Evolutionary conservation across 2,797 vertebrate genomes (phyloP).

Genomic region (Epinephelus awoara): DNA sequence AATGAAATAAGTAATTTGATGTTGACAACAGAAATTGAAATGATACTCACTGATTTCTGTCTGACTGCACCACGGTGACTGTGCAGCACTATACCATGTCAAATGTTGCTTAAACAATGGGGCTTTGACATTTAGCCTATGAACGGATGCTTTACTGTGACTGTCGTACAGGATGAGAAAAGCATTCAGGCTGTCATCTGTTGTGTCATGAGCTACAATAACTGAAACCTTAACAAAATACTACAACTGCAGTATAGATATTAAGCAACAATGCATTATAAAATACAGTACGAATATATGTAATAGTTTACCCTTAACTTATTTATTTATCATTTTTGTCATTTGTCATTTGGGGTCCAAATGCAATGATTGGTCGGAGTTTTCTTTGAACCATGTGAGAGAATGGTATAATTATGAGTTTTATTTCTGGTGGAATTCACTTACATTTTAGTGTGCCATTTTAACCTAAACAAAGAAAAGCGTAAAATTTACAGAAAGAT

Average conservation of each 20-base stretch:
- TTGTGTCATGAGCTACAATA: not conserved
- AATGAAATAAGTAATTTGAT: constrained; percentile 99
- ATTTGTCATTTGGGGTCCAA: no score
- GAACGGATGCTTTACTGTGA: constrained; percentile 5
- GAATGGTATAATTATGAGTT: no score
- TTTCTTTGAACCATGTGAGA: no score
- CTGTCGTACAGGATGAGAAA: not conserved
- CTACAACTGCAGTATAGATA: not conserved
- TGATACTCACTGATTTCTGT: constrained; percentile 94
- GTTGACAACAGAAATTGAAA: constrained; percentile 99
- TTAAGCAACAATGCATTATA: not conserved
- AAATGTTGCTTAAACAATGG: constrained; percentile 23
- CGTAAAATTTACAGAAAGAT: no score
- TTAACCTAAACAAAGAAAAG: no score
- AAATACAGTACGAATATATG: not conserved
- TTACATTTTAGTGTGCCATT: no score
- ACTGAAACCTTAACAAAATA: not conserved
- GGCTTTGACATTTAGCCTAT: constrained; percentile 14
- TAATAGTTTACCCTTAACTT: not conserved
- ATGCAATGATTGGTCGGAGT: no score
- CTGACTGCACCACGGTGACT: constrained; percentile 71
- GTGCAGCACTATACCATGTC: constrained; percentile 24
- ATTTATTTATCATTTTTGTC: no score
- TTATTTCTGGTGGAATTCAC: no score
- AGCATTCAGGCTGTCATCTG: not conserved